phyloP scores from a whole-genome alignment of 1,140 invertebrate genomes.

The Drosophila chauvacae region DNA sequence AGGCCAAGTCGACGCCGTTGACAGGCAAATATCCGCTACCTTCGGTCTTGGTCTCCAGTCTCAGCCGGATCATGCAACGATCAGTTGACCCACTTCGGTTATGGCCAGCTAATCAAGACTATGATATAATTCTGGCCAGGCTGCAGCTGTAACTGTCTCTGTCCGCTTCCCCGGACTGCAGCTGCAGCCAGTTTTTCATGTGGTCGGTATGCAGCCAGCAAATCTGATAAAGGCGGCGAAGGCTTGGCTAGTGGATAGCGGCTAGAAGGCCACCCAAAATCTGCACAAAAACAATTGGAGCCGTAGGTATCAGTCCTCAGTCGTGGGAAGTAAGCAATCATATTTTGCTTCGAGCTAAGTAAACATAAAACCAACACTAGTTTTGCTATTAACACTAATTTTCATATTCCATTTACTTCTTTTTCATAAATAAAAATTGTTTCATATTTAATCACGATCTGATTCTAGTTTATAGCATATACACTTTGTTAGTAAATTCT shows the following conservation, averaged over 20 bases:
- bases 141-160: constrained; percentile 55
- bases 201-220: constrained; percentile 19
- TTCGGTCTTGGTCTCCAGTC: constrained; percentile 12
- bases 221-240: constrained; percentile 34
- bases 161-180: constrained; percentile 38
- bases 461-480: no score
- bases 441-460: not conserved
- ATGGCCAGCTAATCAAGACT: constrained; percentile 42
- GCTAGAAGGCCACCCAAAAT: constrained; percentile 43
- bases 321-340: constrained; percentile 17
- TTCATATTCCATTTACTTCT: no score
- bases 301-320: not conserved
- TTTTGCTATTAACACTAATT: not conserved
- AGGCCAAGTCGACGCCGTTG: constrained; percentile 37
- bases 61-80: constrained; percentile 53
- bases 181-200: constrained; percentile 48
- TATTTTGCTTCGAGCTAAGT: not conserved
- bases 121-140: constrained; percentile 72
- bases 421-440: not conserved
- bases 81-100: constrained; percentile 43
- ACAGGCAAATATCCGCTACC: constrained; percentile 65
- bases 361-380: not conserved
- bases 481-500: no score
- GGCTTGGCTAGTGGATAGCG: constrained; percentile 25
- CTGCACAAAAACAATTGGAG: constrained; percentile 2